Conservation (phyloP, 2,113 vertebrate species). For the Turnix velox region DNA sequence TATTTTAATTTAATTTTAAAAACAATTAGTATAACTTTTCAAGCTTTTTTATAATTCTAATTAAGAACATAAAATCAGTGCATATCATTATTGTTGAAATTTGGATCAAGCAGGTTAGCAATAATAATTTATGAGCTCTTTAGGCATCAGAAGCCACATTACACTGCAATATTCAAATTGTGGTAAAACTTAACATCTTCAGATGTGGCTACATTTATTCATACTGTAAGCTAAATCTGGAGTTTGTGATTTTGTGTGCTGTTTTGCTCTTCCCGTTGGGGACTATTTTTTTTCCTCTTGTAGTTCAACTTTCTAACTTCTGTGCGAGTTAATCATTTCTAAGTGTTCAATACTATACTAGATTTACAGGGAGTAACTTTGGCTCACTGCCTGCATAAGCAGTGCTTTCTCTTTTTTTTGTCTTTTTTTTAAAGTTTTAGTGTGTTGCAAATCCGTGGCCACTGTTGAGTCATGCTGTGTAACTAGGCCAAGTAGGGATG, state of each 20-base stretch:
- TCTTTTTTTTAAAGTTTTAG: neutral
- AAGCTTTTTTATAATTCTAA: neutral
- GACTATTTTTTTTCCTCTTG: neutral
- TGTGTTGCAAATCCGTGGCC: constrained; percentile 18
- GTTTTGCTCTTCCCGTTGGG: neutral
- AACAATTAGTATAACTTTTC: neutral
- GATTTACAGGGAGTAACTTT: neutral
- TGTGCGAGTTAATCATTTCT: neutral
- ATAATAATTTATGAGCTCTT: neutral
- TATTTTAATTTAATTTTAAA: neutral
- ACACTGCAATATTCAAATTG: neutral
- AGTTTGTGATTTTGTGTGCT: neutral
- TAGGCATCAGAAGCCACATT: neutral
- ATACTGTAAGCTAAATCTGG: neutral
- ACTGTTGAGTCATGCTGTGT: constrained; percentile 40
- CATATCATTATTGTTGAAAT: neutral
- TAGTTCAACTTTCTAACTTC: neutral
- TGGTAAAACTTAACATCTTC: too few relatives aligned
- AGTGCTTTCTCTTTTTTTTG: neutral
- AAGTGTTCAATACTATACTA: neutral
- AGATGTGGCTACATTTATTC: neutral
- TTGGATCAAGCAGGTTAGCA: neutral
- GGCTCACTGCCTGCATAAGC: neutral
- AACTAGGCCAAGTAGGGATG: constrained; percentile 29
- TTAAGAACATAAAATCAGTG: neutral